Evolutionary conservation across 2,113 vertebrate species (phyloP).

Genomic region (Agapornis roseicollis): DNA sequence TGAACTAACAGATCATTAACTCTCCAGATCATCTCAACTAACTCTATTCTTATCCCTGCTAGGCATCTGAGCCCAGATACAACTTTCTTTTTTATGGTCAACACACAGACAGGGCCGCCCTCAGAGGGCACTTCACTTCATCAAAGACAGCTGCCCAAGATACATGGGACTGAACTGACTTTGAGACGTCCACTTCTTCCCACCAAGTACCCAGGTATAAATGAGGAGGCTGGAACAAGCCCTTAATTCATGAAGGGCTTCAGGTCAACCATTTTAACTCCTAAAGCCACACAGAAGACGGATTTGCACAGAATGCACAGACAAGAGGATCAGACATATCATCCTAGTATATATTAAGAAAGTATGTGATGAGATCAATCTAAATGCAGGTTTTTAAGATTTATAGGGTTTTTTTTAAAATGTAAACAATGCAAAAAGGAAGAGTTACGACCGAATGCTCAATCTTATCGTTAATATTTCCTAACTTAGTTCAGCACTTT

Average conservation of each 20-base stretch:
- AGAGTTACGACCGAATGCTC: neutral
- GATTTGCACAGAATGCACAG: fast-evolving
- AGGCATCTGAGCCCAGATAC: neutral
- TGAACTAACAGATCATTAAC: neutral
- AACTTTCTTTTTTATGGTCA: neutral
- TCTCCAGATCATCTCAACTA: neutral
- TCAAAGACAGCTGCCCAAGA: neutral
- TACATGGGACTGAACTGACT: neutral
- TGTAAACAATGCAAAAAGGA: neutral
- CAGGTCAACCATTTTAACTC: neutral
- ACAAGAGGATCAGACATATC: neutral
- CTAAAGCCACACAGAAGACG: neutral
- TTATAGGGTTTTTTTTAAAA: neutral
- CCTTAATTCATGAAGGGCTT: neutral
- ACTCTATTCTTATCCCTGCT: neutral
- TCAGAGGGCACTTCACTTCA: neutral
- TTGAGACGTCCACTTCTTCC: neutral
- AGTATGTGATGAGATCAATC: neutral
- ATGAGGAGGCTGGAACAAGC: neutral
- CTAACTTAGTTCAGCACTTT: neutral
- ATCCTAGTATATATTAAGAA: neutral
- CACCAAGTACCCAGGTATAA: neutral
- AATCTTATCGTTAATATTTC: neutral
- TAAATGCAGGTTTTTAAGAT: neutral
- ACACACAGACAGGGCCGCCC: neutral